Percentiles rank a stretch among this genome's conserved stretches.
Evolutionary conservation across 2,113 vertebrate genomes (phyloP).

Genomic region (Candoia aspera): DNA sequence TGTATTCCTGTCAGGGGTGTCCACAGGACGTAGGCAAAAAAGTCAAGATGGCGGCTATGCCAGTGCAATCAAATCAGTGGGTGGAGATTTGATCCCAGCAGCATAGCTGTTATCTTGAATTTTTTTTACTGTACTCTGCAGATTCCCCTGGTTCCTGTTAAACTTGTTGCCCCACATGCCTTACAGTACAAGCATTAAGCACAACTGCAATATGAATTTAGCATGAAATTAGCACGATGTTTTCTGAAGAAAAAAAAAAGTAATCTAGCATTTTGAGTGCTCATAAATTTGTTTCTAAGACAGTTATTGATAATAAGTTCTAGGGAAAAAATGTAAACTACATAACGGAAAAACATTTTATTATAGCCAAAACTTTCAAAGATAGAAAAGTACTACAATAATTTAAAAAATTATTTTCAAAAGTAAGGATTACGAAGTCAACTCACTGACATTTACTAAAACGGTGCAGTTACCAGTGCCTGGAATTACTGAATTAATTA

Average conservation of each 20-base stretch:
- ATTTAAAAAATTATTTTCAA: not conserved
- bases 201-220: not conserved
- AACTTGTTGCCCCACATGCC: not conserved
- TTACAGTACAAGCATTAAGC: not conserved
- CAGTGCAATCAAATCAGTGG: not conserved
- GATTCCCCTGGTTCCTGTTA: not conserved
- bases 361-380: not conserved
- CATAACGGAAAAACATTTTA: not conserved
- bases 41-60: not conserved
- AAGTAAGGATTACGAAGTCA: not conserved
- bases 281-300: not conserved
- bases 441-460: not conserved
- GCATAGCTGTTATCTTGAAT: not conserved
- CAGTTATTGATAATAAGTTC: not conserved
- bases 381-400: not conserved
- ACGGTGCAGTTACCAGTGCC: not conserved
- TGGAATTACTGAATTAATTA: not conserved
- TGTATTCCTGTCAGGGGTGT: not conserved
- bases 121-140: not conserved
- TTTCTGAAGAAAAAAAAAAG: not conserved
- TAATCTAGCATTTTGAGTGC: not conserved
- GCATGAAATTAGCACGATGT: not conserved
- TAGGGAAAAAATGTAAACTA: not conserved
- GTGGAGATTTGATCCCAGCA: not conserved
- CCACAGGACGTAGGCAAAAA: not conserved